phyloP scores from a whole-genome alignment of 23 tunicate species.

The Phallusia fumigata region DNA sequence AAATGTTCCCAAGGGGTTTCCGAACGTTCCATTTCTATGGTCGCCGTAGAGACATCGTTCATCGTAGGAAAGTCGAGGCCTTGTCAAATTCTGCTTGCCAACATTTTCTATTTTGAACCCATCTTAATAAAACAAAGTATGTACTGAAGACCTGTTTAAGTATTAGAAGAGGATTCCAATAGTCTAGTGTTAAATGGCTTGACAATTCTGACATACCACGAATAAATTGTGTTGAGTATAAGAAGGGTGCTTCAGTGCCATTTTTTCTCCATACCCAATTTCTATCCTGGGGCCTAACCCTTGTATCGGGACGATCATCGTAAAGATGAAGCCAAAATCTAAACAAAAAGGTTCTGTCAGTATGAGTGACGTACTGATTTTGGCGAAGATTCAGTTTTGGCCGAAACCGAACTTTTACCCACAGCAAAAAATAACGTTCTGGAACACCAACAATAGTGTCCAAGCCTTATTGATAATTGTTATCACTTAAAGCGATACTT shows the following conservation, averaged over 20 bases:
- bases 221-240: constrained; percentile 22
- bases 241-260: constrained; percentile 26
- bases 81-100: not conserved
- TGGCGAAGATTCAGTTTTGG: too few species aligned
- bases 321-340: constrained; percentile 75
- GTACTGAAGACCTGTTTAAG: too few species aligned
- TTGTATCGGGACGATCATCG: constrained; percentile 17
- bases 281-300: constrained; percentile 30
- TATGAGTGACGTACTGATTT: too few species aligned
- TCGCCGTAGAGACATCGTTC: constrained; percentile 78
- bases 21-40: constrained; percentile 12
- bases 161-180: too few species aligned
- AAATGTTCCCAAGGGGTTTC: constrained; percentile 32
- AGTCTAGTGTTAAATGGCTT: too few species aligned
- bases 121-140: constrained; percentile 37
- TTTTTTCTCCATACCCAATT: constrained; percentile 63
- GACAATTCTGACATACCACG: constrained; percentile 40
- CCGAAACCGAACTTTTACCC: too few species aligned
- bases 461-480: too few species aligned
- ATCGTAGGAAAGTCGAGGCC: constrained; percentile 26
- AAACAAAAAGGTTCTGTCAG: too few species aligned
- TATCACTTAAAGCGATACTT: too few species aligned
- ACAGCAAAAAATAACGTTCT: too few species aligned
- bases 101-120: constrained; percentile 46
- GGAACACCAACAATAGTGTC: too few species aligned